A percentile compares a stretch with the other conserved stretches of the same genome.
phyloP scores from a whole-genome alignment of 2,888 invertebrate genomes.

The Oligia latruncula region DNA sequence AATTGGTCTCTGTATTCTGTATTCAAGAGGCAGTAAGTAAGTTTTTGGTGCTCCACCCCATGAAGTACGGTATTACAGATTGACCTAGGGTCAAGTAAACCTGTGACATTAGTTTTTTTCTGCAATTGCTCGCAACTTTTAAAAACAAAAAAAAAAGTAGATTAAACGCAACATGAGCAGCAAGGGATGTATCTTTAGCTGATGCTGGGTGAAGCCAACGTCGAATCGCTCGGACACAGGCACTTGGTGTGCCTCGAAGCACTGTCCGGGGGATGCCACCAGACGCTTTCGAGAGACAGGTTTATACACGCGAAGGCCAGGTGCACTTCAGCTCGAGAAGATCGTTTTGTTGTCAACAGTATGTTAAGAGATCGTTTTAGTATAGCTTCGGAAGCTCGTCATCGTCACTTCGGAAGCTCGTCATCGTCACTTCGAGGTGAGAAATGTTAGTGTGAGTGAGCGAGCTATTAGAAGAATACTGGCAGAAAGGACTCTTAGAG shows the following conservation, averaged over 20 bases:
- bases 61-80: too few relatives aligned
- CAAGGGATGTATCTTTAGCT: neutral
- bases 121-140: too few relatives aligned
- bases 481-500: neutral
- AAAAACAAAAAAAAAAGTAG: too few relatives aligned
- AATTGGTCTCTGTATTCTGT: too few relatives aligned
- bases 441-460: neutral
- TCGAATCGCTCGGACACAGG: neutral
- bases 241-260: constrained; percentile 6
- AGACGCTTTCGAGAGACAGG: constrained; percentile 4
- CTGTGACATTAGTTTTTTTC: too few relatives aligned
- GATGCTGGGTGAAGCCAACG: constrained; percentile 2
- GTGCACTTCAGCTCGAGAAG: neutral
- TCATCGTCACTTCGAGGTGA: neutral
- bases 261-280: constrained; percentile 5
- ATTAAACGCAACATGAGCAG: too few relatives aligned
- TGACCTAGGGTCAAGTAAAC: too few relatives aligned
- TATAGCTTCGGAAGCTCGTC: neutral
- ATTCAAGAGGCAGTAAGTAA: too few relatives aligned
- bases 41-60: too few relatives aligned
- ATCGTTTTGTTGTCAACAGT: neutral
- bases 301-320: neutral
- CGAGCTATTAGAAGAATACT: neutral
- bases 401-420: neutral
- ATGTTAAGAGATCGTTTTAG: neutral